Conservation (phyloP, 2,797 vertebrate genomes). For the Heterohyrax brucei region DNA sequence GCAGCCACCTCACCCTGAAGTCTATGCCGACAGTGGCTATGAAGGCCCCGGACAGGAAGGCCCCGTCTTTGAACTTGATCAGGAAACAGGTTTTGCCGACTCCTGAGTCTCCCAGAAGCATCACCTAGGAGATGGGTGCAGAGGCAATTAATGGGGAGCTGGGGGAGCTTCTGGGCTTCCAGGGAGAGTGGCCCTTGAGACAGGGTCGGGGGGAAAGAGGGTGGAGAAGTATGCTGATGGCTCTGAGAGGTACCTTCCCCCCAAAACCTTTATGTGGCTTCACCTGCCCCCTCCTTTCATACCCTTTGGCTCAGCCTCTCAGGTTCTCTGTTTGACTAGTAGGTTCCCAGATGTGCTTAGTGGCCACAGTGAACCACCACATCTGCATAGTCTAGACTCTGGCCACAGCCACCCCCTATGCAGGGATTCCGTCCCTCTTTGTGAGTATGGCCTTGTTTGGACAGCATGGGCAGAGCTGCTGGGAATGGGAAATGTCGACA, state of each 20-base stretch:
- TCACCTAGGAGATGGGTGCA: constrained; percentile 93
- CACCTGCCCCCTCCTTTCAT: not conserved
- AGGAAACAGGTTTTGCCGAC: constrained; percentile 99
- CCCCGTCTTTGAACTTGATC: constrained; percentile 98
- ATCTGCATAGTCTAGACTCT: not conserved
- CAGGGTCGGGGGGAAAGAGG: not conserved
- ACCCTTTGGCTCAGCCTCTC: not conserved
- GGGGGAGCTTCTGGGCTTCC: not conserved
- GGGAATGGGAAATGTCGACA: not conserved
- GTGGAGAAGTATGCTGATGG: fast-evolving
- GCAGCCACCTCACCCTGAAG: constrained; percentile 96
- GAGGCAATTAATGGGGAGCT: constrained; percentile 73
- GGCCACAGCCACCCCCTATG: fast-evolving
- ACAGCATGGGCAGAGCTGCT: not conserved
- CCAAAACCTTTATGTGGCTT: not conserved
- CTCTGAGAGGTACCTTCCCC: not conserved
- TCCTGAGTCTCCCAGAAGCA: constrained; percentile 98
- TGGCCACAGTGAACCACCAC: not conserved
- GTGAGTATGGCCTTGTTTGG: not conserved
- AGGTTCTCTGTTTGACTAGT: not conserved
- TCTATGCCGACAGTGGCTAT: constrained; percentile 99
- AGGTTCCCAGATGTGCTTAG: not conserved
- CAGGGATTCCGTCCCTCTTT: not conserved
- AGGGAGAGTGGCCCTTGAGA: not conserved
- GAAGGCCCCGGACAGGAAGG: constrained; percentile 98